Percentiles rank a stretch among this genome's conserved stretches.
These are phyloP conservation scores for Rhinopomastus cyanomelas DNA, from an alignment of 2,113 vertebrate genomes.

Conservation along the genomic window DNA sequence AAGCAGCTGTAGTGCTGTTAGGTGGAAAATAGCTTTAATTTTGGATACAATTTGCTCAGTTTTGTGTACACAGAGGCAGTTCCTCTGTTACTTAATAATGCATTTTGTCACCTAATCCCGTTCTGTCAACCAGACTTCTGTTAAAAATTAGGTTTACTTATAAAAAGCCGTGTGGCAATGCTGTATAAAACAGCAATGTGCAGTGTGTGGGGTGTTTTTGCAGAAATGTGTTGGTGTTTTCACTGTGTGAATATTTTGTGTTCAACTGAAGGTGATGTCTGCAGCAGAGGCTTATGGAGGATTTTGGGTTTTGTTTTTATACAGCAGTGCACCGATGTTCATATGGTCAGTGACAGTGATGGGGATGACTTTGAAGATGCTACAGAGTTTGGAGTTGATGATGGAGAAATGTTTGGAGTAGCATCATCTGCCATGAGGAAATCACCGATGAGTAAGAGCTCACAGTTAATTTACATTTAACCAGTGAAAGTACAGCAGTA, in stretches of 20 bases:
- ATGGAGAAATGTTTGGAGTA: constrained; percentile 97
- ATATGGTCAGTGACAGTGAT: constrained; percentile 99
- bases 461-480: neutral
- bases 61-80: neutral
- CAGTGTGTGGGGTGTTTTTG: neutral
- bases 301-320: constrained; percentile 13
- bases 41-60: neutral
- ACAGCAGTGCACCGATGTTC: constrained; percentile 91
- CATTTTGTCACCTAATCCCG: neutral
- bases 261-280: constrained; percentile 7
- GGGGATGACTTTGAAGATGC: constrained; percentile 98
- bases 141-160: neutral
- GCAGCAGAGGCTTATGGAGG: neutral
- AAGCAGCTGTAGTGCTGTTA: neutral
- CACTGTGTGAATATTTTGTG: neutral
- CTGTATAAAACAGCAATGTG: neutral
- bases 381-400: constrained; percentile 96
- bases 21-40: neutral
- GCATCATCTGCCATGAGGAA: constrained; percentile 89
- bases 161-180: neutral
- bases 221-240: neutral
- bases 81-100: neutral
- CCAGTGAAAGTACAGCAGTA: neutral
- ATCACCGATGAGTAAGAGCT: constrained; percentile 94
- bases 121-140: neutral